phyloP scores from a whole-genome alignment of 2,888 invertebrate genomes.

The Orchesellides sinensis region DNA sequence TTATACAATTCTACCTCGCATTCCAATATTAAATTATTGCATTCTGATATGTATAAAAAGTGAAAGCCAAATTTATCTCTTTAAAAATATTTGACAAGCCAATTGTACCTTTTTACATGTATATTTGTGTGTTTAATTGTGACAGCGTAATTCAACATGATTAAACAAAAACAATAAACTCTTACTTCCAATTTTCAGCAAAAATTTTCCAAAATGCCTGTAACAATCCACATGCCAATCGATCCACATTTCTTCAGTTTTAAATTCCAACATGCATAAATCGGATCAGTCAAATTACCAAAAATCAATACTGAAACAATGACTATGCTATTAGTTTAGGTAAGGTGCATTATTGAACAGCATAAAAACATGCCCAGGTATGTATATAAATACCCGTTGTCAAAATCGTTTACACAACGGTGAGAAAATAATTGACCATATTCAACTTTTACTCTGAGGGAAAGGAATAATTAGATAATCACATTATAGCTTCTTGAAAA shows the following conservation, averaged over 20 bases:
- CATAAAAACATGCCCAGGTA: not conserved
- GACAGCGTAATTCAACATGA: not conserved
- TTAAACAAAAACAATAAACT: not conserved
- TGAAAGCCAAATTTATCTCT: too few species aligned
- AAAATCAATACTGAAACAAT: not conserved
- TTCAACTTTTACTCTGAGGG: not conserved
- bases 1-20: too few species aligned
- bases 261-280: not conserved
- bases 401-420: conserved; percentile 53
- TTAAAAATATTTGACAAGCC: too few species aligned
- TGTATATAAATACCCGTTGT: conserved; percentile 23
- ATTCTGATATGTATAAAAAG: too few species aligned
- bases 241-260: not conserved
- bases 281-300: conserved; percentile 19
- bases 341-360: not conserved
- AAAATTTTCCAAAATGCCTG: not conserved
- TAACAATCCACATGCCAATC: not conserved
- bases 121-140: too few species aligned
- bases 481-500: conserved; percentile 25
- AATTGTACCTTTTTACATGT: too few species aligned
- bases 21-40: too few species aligned
- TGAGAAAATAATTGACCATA: conserved; percentile 42
- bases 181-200: not conserved
- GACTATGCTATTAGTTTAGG: not conserved
- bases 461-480: not conserved